Percentiles rank a stretch among this genome's conserved stretches.
Evolutionary conservation across 2,797 vertebrate genomes (phyloP).

Genomic region (Borostomias antarcticus): DNA sequence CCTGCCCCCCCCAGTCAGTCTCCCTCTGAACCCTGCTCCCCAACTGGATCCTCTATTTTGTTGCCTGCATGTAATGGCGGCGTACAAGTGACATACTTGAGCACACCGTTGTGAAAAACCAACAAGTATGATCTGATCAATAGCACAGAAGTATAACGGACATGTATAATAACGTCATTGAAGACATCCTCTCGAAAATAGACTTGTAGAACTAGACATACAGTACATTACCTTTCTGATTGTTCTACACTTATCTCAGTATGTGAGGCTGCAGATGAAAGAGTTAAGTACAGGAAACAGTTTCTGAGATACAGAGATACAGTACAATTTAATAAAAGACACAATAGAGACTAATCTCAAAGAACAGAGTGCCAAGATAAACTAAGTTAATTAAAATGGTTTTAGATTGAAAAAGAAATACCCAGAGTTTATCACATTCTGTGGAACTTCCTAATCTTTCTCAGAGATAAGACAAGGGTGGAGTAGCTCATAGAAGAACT

Average conservation of each 20-base stretch:
- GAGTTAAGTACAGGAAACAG: background rate
- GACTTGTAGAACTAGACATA: too few relatives aligned
- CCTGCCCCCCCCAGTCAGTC: constrained; percentile 71
- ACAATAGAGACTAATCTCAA: background rate
- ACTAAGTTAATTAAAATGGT: background rate
- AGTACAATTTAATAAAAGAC: background rate
- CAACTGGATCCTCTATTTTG: constrained; percentile 72
- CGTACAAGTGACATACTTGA: constrained; percentile 75
- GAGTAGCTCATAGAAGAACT: constrained; percentile 31
- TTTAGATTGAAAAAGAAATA: constrained; percentile 26
- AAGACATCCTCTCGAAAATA: background rate
- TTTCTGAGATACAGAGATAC: background rate
- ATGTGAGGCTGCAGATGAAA: background rate
- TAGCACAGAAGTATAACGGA: background rate
- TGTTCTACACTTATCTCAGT: background rate
- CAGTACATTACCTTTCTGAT: background rate
- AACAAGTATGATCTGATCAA: constrained; percentile 11
- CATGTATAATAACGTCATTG: background rate
- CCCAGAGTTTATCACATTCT: constrained; percentile 44
- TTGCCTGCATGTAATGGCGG: constrained; percentile 75
- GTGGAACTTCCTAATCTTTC: constrained; percentile 25
- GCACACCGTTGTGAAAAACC: constrained; percentile 71
- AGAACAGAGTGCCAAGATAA: constrained; percentile 6
- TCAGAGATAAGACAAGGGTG: constrained; percentile 7
- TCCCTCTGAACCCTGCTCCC: constrained; percentile 62